Percentiles rank a stretch among this genome's conserved stretches.
phyloP scores from a whole-genome alignment of 2,888 invertebrate genomes.

The Girardia tigrina region DNA sequence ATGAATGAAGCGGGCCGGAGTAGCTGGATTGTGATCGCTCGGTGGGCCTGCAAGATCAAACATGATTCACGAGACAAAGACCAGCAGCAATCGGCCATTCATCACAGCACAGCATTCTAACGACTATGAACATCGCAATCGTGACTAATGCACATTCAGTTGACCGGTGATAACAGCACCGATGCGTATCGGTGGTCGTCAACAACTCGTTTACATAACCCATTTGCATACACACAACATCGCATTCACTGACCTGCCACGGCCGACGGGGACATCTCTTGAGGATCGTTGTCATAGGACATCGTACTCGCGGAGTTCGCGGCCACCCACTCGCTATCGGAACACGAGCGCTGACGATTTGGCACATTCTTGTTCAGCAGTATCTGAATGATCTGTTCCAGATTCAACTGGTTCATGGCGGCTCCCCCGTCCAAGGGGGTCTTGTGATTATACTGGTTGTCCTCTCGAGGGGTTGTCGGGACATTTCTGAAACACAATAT shows the following conservation, averaged over 20 bases:
- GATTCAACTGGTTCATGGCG: neutral
- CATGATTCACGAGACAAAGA: no score
- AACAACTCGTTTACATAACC: no score
- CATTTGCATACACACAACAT: no score
- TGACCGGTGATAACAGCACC: no score
- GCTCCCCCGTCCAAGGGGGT: neutral
- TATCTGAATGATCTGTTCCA: constrained; percentile 6
- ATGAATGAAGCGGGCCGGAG: neutral
- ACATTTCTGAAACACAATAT: neutral
- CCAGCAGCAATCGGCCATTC: no score
- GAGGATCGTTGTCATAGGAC: neutral
- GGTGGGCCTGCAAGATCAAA: no score
- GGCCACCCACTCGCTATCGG: constrained; percentile 16
- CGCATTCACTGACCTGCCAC: constrained; percentile 5
- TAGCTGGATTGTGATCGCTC: neutral
- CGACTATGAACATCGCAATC: no score
- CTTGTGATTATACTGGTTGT: neutral
- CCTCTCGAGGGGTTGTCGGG: neutral
- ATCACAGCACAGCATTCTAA: no score
- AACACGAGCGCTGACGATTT: neutral
- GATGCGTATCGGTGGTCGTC: no score
- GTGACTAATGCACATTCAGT: no score
- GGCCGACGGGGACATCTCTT: neutral
- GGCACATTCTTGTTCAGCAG: neutral
- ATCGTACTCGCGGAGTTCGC: neutral